Evolutionary conservation across 1,140 invertebrate genomes (phyloP).

Genomic region (Campodea augens): DNA sequence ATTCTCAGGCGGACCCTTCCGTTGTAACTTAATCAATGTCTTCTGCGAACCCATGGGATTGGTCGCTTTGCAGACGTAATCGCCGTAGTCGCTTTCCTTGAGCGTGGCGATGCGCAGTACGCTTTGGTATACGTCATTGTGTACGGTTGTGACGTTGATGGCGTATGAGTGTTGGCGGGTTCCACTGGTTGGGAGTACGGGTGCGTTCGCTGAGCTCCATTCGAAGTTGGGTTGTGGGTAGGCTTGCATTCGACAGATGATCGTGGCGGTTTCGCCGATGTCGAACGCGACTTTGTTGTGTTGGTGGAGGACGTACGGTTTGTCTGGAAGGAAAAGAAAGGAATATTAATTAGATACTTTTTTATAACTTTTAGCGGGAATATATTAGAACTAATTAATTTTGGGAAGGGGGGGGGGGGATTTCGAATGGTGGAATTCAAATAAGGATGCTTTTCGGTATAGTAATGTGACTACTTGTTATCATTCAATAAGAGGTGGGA

Average conservation of each 20-base stretch:
- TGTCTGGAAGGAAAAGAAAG: conserved; percentile 35
- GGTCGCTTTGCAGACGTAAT: conserved; percentile 66
- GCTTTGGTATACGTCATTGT: conserved; percentile 69
- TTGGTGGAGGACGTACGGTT: conserved; percentile 62
- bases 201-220: conserved; percentile 57
- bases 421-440: no score
- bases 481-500: no score
- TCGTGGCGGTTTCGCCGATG: conserved; percentile 56
- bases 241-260: conserved; percentile 71
- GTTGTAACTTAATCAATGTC: conserved; percentile 56
- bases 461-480: no score
- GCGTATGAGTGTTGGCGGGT: conserved; percentile 54
- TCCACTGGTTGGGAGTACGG: conserved; percentile 46
- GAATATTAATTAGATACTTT: no score
- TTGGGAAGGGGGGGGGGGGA: no score
- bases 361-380: no score
- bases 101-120: conserved; percentile 55
- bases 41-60: conserved; percentile 55
- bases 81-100: conserved; percentile 61
- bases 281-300: conserved; percentile 80
- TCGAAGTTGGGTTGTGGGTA: conserved; percentile 82
- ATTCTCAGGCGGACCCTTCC: conserved; percentile 63
- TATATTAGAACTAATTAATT: no score
- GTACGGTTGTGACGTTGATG: conserved; percentile 53
- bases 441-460: no score